A percentile compares a stretch with the other conserved stretches of the same genome.
Conservation (phyloP, 1,140 invertebrate genomes). For the Lasioglossum baleicum region DNA sequence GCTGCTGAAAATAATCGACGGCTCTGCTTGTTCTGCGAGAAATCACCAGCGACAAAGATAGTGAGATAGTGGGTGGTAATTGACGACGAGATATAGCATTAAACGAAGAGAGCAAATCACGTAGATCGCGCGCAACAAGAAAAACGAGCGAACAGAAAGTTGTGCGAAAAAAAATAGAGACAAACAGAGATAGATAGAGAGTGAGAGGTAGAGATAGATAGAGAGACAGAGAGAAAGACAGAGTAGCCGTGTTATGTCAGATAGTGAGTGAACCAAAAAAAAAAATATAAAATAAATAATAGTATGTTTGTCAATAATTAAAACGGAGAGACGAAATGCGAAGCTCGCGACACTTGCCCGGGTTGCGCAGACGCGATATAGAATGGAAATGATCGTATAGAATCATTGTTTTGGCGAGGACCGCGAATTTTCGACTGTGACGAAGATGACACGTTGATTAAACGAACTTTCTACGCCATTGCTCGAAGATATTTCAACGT, state of each 20-base stretch:
- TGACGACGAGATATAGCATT: constrained; percentile 38
- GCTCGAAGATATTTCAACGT: too few species aligned
- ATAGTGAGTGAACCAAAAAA: constrained; percentile 25
- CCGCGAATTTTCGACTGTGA: too few species aligned
- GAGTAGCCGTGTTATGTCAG: constrained; percentile 36
- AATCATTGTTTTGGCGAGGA: too few species aligned
- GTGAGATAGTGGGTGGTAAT: background rate
- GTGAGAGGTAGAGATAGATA: constrained; percentile 29
- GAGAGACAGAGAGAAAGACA: constrained; percentile 36
- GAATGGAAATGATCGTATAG: too few species aligned
- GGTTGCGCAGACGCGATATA: background rate
- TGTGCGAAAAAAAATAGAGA: constrained; percentile 27
- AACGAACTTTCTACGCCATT: too few species aligned
- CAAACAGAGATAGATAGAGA: constrained; percentile 27
- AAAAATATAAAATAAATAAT: constrained; percentile 13
- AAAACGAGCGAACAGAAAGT: constrained; percentile 37
- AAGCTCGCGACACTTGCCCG: constrained; percentile 70
- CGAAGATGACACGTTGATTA: too few species aligned
- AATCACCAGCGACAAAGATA: background rate
- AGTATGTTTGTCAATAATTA: constrained; percentile 45
- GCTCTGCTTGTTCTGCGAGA: background rate
- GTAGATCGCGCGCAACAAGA: constrained; percentile 48
- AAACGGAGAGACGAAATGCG: constrained; percentile 70
- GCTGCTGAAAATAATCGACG: background rate
- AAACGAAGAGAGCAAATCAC: constrained; percentile 54